These are phyloP conservation scores for Macrobrachium rosenbergii DNA, from an alignment of 1,140 invertebrate genomes.

Conservation along the genomic window DNA sequence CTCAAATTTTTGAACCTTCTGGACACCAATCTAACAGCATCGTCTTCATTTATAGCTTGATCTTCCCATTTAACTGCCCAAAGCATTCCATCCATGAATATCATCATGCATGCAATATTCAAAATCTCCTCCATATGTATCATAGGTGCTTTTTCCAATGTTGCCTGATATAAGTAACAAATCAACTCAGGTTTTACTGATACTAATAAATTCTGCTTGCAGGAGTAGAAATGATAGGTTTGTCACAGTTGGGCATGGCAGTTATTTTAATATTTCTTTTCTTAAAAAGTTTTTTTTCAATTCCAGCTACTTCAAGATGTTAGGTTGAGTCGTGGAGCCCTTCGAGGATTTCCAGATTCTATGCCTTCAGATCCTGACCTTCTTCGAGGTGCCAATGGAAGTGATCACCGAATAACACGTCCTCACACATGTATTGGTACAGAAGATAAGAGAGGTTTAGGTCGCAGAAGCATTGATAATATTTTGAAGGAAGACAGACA, in stretches of 20 bases:
- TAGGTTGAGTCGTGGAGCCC: constrained; percentile 13
- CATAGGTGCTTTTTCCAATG: no score
- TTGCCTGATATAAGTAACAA: no score
- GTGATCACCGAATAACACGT: constrained; percentile 21
- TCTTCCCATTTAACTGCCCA: no score
- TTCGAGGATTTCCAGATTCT: constrained; percentile 16
- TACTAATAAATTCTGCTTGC: no score
- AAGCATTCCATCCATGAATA: no score
- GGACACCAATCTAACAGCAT: no score
- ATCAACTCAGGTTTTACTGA: not conserved
- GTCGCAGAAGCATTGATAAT: constrained; percentile 1
- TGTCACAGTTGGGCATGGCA: not conserved
- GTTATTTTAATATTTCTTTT: not conserved
- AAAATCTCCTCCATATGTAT: no score
- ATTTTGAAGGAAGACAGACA: constrained; percentile 2
- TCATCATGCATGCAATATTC: no score
- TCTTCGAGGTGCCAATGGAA: constrained; percentile 16
- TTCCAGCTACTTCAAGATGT: constrained; percentile 40
- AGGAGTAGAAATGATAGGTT: no score
- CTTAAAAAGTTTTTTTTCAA: not conserved
- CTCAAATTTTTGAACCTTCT: no score
- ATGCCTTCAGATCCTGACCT: constrained; percentile 33
- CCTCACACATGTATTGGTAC: constrained; percentile 61
- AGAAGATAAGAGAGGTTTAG: constrained; percentile 27
- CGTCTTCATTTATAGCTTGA: no score